phyloP scores from a whole-genome alignment of 2,113 vertebrate genomes.

The Anguilla japonica region DNA sequence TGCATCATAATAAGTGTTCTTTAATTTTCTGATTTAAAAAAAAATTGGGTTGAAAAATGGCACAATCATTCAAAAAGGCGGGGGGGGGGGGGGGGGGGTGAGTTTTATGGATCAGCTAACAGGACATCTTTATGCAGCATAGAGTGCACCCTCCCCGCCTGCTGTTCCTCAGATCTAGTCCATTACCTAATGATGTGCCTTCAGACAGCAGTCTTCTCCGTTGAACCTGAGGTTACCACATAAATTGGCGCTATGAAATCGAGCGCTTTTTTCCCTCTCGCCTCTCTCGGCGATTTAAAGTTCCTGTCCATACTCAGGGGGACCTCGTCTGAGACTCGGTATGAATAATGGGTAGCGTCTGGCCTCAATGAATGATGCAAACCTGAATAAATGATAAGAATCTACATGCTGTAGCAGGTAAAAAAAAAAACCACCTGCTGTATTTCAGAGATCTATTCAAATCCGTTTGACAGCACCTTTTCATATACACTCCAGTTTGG shows the following conservation, averaged over 20 bases:
- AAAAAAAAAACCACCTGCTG: neutral
- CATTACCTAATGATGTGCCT: conserved; percentile 46
- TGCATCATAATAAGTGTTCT: neutral
- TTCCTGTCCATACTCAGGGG: neutral
- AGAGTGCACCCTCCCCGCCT: conserved; percentile 11
- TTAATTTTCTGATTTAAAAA: neutral
- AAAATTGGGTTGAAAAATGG: neutral
- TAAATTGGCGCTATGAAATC: conserved; percentile 9
- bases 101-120: neutral
- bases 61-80: neutral
- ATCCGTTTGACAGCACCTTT: no score
- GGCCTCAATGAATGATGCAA: conserved; percentile 26
- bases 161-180: conserved; percentile 35
- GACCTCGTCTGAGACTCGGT: neutral
- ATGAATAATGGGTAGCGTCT: conserved; percentile 26
- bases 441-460: neutral
- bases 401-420: neutral
- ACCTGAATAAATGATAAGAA: neutral
- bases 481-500: neutral
- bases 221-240: conserved; percentile 21
- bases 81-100: neutral
- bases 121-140: conserved; percentile 22
- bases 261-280: neutral
- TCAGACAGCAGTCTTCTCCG: conserved; percentile 17
- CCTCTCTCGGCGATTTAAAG: neutral